Evolutionary conservation across 2,113 vertebrate genomes (phyloP).

Genomic region (Speoplatyrhinus poulsoni): DNA sequence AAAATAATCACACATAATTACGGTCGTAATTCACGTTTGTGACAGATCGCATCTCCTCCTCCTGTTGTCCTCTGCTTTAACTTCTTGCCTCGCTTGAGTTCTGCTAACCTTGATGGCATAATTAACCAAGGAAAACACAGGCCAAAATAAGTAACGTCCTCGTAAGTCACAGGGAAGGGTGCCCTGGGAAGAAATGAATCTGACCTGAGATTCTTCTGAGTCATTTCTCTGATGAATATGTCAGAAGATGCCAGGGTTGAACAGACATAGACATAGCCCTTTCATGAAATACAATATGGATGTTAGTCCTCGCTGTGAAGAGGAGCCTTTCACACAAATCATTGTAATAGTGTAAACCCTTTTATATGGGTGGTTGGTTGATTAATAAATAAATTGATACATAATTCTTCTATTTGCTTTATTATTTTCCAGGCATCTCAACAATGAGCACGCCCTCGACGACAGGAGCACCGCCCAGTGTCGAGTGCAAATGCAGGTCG

Average conservation of each 20-base stretch:
- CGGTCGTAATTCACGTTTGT: slow-evolving; percentile 99
- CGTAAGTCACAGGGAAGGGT: slow-evolving; percentile 22
- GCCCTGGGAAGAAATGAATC: slow-evolving; percentile 31
- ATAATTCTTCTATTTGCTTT: slow-evolving; percentile 19
- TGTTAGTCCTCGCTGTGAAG: slow-evolving; percentile 42
- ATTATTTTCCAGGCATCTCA: slow-evolving; percentile 93
- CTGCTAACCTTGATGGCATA: slow-evolving; percentile 94
- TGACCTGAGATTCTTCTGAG: slow-evolving; percentile 53
- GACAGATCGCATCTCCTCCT: slow-evolving; percentile 99
- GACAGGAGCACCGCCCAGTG: slow-evolving; percentile 99
- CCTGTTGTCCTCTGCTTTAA: slow-evolving; percentile 96
- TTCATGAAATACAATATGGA: slow-evolving; percentile 51
- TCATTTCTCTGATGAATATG: slow-evolving; percentile 50
- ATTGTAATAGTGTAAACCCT: slow-evolving; percentile 24
- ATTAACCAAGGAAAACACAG: slow-evolving; percentile 89
- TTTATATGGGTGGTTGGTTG: slow-evolving; percentile 13
- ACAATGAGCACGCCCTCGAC: slow-evolving; percentile 98
- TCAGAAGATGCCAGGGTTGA: slow-evolving; percentile 41
- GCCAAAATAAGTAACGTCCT: slow-evolving; percentile 79
- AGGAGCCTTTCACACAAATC: slow-evolving; percentile 31
- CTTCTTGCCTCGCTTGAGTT: slow-evolving; percentile 90
- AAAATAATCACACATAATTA: slow-evolving; percentile 99
- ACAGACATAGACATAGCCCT: slow-evolving; percentile 30
- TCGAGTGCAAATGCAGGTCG: slow-evolving; percentile 99
- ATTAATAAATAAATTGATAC: slow-evolving; percentile 23